Conservation (phyloP, 2,797 vertebrate species). For the Propithecus deckenii region DNA sequence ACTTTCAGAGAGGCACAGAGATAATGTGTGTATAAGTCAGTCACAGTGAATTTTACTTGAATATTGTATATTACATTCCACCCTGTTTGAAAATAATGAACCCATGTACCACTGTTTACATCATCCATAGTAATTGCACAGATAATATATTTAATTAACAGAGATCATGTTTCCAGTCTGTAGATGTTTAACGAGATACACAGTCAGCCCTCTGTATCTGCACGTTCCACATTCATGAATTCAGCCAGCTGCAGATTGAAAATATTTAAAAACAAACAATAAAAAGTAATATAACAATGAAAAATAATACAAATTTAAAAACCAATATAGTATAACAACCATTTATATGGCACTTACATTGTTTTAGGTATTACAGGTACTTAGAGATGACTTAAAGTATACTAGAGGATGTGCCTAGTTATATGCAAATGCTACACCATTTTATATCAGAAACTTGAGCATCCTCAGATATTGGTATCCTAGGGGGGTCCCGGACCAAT, state of each 20-base stretch:
- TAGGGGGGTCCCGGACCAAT: not conserved
- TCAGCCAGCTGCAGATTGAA: not conserved
- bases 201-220: not conserved
- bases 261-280: not conserved
- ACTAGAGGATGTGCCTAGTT: not conserved
- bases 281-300: not conserved
- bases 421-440: not conserved
- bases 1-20: slow-evolving; percentile 3
- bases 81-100: not conserved
- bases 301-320: not conserved
- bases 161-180: not conserved
- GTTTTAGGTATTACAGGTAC: not conserved
- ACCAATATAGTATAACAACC: not conserved
- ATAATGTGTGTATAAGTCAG: not conserved
- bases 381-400: not conserved
- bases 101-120: not conserved
- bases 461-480: not conserved
- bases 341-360: not conserved
- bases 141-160: not conserved
- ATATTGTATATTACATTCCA: not conserved
- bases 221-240: not conserved
- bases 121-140: not conserved
- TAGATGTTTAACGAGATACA: not conserved
- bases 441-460: not conserved
- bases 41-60: slow-evolving; percentile 10